Evolutionary conservation across 2,888 invertebrate genomes (phyloP).

Genomic region (Tinea trinotella): DNA sequence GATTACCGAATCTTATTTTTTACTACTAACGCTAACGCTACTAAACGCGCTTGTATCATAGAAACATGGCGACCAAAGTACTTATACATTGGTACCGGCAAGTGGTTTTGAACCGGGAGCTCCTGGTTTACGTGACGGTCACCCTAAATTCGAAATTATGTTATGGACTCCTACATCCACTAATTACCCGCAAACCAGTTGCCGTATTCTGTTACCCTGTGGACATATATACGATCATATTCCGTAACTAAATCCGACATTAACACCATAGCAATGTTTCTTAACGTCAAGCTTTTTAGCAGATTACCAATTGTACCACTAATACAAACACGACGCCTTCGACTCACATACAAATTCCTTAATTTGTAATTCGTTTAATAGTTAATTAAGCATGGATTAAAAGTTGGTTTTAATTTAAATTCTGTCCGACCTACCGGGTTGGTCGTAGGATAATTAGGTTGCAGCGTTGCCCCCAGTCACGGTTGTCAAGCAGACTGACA

Average conservation of each 20-base stretch:
- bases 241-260: slow-evolving; percentile 61
- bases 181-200: no score
- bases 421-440: slow-evolving; percentile 39
- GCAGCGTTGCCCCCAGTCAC: slow-evolving; percentile 22
- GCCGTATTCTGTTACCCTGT: no score
- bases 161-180: no score
- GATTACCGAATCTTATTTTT: no score
- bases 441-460: slow-evolving; percentile 32
- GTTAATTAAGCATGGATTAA: slow-evolving; percentile 39
- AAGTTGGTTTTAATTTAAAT: slow-evolving; percentile 5
- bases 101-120: no score
- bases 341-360: slow-evolving; percentile 47
- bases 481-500: background rate
- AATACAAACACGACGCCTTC: slow-evolving; percentile 55
- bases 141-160: no score
- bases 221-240: slow-evolving; percentile 20
- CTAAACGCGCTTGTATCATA: no score
- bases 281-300: slow-evolving; percentile 44
- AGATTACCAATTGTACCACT: slow-evolving; percentile 46
- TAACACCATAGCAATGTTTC: slow-evolving; percentile 46
- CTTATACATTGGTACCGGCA: no score
- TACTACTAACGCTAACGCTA: no score
- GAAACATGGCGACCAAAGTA: no score
- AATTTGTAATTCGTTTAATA: slow-evolving; percentile 59
- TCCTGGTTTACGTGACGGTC: no score